Percentiles rank a stretch among this genome's conserved stretches.
Evolutionary conservation across 2,113 vertebrate genomes (phyloP).

Genomic region (Labeo rohita): DNA sequence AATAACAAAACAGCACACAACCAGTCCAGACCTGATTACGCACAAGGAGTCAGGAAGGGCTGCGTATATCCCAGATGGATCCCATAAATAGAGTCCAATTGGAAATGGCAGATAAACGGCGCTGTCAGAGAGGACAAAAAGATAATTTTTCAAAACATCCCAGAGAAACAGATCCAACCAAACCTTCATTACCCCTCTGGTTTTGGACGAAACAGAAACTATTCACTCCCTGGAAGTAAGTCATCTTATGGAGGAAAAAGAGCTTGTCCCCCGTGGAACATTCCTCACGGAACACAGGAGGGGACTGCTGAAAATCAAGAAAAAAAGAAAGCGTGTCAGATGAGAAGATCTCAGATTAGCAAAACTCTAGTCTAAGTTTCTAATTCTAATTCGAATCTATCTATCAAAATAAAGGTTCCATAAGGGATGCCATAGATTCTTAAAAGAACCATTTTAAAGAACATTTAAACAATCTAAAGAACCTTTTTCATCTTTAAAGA

Average conservation of each 20-base stretch:
- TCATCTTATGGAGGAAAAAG: constrained; percentile 52
- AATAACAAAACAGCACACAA: constrained; percentile 16
- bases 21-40: constrained; percentile 7
- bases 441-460: no score
- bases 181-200: constrained; percentile 53
- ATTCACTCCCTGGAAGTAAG: constrained; percentile 60
- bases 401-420: no score
- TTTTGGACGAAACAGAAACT: constrained; percentile 54
- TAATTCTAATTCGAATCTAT: not conserved
- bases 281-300: constrained; percentile 47
- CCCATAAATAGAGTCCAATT: constrained; percentile 59
- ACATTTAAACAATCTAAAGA: no score
- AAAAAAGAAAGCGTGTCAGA: constrained; percentile 41
- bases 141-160: constrained; percentile 51
- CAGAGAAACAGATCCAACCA: constrained; percentile 46
- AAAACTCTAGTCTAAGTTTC: not conserved
- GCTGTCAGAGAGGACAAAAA: constrained; percentile 52
- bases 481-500: no score
- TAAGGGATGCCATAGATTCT: no score
- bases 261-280: constrained; percentile 51
- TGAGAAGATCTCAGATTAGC: not conserved
- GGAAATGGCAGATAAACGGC: constrained; percentile 57
- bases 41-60: constrained; percentile 11
- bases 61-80: constrained; percentile 40
- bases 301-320: constrained; percentile 42